Evolutionary conservation across 2,888 invertebrate genomes (phyloP).

Genomic region (Mythimna vitellina): DNA sequence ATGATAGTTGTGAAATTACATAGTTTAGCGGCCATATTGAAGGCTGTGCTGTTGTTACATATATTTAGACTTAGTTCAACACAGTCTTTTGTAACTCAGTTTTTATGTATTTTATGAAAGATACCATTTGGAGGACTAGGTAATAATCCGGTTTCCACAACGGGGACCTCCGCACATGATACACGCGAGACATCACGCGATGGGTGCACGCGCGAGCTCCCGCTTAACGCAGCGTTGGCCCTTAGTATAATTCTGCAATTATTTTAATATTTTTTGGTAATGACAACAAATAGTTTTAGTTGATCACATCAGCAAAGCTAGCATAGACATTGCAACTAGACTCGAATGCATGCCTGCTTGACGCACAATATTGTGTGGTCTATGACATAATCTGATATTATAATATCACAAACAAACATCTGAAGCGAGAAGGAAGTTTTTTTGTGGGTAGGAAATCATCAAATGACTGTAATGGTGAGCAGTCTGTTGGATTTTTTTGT

Average conservation of each 20-base stretch:
- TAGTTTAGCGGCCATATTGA: background rate
- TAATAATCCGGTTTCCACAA: no score
- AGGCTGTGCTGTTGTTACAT: background rate
- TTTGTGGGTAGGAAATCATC: background rate
- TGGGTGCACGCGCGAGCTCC: no score
- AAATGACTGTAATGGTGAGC: no score
- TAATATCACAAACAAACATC: background rate
- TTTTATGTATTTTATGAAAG: background rate
- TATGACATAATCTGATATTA: background rate
- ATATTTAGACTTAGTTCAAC: background rate
- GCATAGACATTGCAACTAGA: background rate
- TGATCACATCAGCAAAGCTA: background rate
- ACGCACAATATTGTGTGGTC: background rate
- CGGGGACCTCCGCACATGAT: no score
- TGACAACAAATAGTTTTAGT: no score
- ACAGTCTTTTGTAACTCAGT: no score
- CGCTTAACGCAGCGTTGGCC: no score
- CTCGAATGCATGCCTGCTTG: constrained; percentile 5
- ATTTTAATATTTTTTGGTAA: no score
- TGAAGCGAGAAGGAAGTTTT: background rate
- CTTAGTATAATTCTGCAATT: no score
- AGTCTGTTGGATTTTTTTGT: no score
- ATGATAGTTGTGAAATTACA: constrained; percentile 39
- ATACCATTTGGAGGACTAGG: background rate
- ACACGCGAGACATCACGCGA: no score